These are phyloP conservation scores for Phengaris arion DNA, from an alignment of 2,888 invertebrate genomes.

Conservation along the genomic window DNA sequence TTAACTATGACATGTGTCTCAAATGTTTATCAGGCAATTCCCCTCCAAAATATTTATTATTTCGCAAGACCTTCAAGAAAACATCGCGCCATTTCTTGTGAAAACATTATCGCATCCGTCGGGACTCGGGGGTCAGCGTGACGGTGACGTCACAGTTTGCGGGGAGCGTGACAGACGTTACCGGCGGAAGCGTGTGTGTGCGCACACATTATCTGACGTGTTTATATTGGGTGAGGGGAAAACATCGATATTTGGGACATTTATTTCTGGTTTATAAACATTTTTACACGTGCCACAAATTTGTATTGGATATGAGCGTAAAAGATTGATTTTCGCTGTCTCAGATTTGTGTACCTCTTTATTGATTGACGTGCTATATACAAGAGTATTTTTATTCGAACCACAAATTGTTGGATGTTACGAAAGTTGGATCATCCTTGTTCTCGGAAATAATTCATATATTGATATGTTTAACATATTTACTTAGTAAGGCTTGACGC, in stretches of 20 bases:
- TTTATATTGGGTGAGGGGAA: slow-evolving; percentile 1
- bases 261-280: neutral
- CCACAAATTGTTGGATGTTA: neutral
- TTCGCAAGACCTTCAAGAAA: slow-evolving; percentile 4
- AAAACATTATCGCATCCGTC: slow-evolving; percentile 19
- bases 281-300: neutral
- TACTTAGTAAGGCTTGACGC: too few species aligned
- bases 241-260: slow-evolving; percentile 6
- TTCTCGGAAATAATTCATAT: neutral
- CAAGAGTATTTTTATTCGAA: neutral
- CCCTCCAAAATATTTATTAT: neutral
- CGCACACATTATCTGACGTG: slow-evolving; percentile 26
- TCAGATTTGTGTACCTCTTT: neutral
- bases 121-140: slow-evolving; percentile 5
- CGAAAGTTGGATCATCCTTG: neutral
- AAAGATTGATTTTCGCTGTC: too few species aligned
- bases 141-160: neutral
- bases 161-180: slow-evolving; percentile 9
- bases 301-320: too few species aligned
- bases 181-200: slow-evolving; percentile 27
- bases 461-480: too few species aligned
- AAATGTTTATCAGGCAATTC: neutral
- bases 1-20: neutral
- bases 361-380: neutral
- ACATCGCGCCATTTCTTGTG: slow-evolving; percentile 11